These are phyloP conservation scores for Acanthosoma haemorrhoidale DNA, from an alignment of 2,888 invertebrate species.

Conservation along the genomic window DNA sequence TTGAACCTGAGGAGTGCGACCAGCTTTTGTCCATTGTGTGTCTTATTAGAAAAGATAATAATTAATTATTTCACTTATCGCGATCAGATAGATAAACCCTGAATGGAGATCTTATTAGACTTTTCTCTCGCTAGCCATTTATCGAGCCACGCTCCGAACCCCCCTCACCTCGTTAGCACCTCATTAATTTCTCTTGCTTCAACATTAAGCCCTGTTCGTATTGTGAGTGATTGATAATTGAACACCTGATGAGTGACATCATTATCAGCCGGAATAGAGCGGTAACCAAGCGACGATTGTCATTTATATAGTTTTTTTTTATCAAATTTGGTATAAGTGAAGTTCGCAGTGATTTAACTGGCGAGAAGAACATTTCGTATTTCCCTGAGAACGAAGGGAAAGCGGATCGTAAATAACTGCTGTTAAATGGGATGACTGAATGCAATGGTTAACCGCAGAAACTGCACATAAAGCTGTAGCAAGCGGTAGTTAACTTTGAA, in stretches of 20 bases:
- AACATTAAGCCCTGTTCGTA: background rate
- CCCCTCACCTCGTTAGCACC: background rate
- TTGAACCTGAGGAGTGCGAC: constrained; percentile 14
- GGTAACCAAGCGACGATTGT: too few relatives aligned
- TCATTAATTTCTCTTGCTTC: constrained; percentile 8
- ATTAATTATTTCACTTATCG: constrained; percentile 24
- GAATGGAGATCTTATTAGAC: constrained; percentile 19
- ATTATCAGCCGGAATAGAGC: background rate
- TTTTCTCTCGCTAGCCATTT: constrained; percentile 11
- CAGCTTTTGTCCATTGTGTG: constrained; percentile 20
- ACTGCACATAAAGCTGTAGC: too few relatives aligned
- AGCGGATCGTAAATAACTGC: too few relatives aligned
- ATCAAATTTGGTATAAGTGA: too few relatives aligned
- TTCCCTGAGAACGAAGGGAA: too few relatives aligned
- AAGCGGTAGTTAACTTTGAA: too few relatives aligned
- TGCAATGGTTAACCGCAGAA: too few relatives aligned
- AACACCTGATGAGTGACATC: background rate
- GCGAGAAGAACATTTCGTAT: too few relatives aligned
- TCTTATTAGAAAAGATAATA: constrained; percentile 2
- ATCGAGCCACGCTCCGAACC: background rate
- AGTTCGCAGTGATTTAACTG: too few relatives aligned
- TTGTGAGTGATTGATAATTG: background rate
- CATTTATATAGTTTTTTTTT: too few relatives aligned
- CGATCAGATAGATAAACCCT: background rate
- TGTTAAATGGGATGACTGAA: too few relatives aligned